These are phyloP conservation scores for Nezara viridula DNA, from an alignment of 2,888 invertebrate species.

Conservation along the genomic window DNA sequence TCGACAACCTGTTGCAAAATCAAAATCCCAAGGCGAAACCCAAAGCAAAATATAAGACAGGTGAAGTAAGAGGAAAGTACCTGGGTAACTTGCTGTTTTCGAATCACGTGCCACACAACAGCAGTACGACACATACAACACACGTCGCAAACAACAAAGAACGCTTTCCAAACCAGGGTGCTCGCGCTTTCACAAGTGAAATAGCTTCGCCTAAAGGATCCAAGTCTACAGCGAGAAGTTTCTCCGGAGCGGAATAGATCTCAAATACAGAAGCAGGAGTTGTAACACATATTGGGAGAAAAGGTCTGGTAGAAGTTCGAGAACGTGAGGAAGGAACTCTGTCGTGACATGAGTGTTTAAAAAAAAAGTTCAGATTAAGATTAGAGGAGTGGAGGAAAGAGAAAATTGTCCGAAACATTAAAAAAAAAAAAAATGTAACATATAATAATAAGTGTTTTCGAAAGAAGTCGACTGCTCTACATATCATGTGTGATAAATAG, in stretches of 20 bases:
- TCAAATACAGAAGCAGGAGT: neutral
- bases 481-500: too few relatives aligned
- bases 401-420: too few relatives aligned
- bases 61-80: neutral
- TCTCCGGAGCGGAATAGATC: neutral
- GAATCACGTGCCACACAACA: slow-evolving; percentile 5
- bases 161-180: slow-evolving; percentile 22
- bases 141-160: neutral
- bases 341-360: too few relatives aligned
- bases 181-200: slow-evolving; percentile 19
- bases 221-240: neutral
- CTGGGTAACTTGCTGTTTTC: neutral
- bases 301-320: neutral
- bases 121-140: neutral
- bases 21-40: too few relatives aligned
- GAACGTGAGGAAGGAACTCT: neutral
- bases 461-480: too few relatives aligned
- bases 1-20: too few relatives aligned
- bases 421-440: too few relatives aligned
- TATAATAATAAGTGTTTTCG: too few relatives aligned
- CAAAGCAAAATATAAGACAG: neutral
- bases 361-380: too few relatives aligned
- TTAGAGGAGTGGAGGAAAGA: too few relatives aligned
- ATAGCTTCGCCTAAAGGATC: neutral
- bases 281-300: neutral